Evolutionary conservation across 1,140 invertebrate genomes (phyloP).

Genomic region (Parasteatoda tepidariorum): DNA sequence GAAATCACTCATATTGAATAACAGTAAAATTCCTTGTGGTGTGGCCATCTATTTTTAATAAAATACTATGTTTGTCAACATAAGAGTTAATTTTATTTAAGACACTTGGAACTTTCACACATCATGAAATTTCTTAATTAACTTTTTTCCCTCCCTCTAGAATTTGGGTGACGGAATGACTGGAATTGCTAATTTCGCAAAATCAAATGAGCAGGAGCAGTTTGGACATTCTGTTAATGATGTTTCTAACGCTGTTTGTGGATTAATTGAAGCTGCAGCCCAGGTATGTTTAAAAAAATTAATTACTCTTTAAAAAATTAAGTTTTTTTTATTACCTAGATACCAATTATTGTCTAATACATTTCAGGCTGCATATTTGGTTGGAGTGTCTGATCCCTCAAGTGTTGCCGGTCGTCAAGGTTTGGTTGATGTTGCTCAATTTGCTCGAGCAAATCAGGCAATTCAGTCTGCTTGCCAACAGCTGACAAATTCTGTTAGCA

Average conservation of each 20-base stretch:
- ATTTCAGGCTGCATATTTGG: constrained; percentile 88
- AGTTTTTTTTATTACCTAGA: background rate
- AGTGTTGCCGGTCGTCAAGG: constrained; percentile 91
- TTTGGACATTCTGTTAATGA: constrained; percentile 88
- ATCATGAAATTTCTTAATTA: too few species aligned
- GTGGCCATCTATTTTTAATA: too few species aligned
- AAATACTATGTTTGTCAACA: too few species aligned
- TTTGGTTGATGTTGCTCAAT: constrained; percentile 90
- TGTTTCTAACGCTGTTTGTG: constrained; percentile 89
- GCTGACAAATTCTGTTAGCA: constrained; percentile 79
- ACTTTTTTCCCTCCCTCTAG: too few species aligned
- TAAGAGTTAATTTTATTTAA: too few species aligned
- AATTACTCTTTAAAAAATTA: background rate
- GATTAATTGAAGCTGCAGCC: constrained; percentile 91
- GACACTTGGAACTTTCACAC: too few species aligned
- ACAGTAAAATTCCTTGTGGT: too few species aligned
- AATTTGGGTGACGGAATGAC: constrained; percentile 86
- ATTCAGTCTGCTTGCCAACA: constrained; percentile 89
- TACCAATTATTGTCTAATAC: background rate
- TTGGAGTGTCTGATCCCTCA: constrained; percentile 90
- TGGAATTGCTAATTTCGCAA: constrained; percentile 92
- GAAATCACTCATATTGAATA: too few species aligned
- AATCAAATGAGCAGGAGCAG: constrained; percentile 85
- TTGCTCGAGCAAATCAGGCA: constrained; percentile 86
- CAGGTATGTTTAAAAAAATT: constrained; percentile 66